Base-by-base conservation (phyloP, 1,140 invertebrate genomes). In the Neomicropteryx cornuta region DNA sequence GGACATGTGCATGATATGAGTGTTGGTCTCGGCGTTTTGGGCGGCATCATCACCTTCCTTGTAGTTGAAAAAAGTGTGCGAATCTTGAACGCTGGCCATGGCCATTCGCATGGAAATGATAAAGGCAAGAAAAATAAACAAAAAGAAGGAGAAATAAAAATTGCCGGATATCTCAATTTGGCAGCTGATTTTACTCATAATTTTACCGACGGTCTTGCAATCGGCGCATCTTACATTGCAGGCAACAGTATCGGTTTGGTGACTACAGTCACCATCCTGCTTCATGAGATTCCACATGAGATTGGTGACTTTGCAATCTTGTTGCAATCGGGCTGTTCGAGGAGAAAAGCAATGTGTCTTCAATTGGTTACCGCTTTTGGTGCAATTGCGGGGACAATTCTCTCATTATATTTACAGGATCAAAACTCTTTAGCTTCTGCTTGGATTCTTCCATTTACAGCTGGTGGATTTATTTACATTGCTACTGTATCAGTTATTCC, bases 301-400 rank as follows among this genome's bases (percentile, higher is more conserved):
- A 96, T 98, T 57, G 94, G 94, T 34, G 94, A 98, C 67, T 98
- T 95, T 76, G 93, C 94, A 21, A 96, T 97, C 62, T 72, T 98
- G 16, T 77, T 97, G 36, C 88, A 96, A 62, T 92, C 89, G 45
- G 93, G 93, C 18, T 93, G 87, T 52, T 84, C 79, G 27, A 80
- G 87, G 49, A 80, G 65, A 64, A 92, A 92, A 70, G 93, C 93
- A 2, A 97, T 97, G 76, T 63, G 81, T 46, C 69, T 97, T 18
- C 94, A 97, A 58, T 66, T 97, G 29, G 65, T 82, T 1, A 99
- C 97, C 36, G 97, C 96, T 5, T 47, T 98, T 41, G 96, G 96
- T 39, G 96, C 96, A 24, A 54, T 99, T 38, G 76, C 85, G 41
- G 94, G 94, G 32, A 96, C 91, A 18, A 68, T 87, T 2, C 66